Evolutionary conservation across 1,140 invertebrate genomes (phyloP).

Genomic region (Drosophila saltans): DNA sequence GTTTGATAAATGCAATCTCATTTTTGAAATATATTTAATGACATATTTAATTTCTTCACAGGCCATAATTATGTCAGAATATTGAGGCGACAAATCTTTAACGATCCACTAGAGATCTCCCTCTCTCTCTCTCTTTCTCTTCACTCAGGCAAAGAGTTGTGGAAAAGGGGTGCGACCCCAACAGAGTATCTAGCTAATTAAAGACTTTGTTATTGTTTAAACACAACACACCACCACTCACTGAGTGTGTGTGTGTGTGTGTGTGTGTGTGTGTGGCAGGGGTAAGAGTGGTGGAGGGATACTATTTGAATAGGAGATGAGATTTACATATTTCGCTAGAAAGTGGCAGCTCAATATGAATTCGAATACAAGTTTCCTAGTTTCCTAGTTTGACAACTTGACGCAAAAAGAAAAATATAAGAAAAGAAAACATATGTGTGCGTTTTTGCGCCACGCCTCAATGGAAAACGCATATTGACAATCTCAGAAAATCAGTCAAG

Average conservation of each 20-base stretch:
- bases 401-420: slow-evolving; percentile 14
- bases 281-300: background rate
- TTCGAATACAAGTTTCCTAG: slow-evolving; percentile 7
- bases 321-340: slow-evolving; percentile 29
- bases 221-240: slow-evolving; percentile 7
- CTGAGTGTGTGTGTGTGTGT: background rate
- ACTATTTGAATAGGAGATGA: background rate
- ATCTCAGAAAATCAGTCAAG: slow-evolving; percentile 44
- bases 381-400: slow-evolving; percentile 42
- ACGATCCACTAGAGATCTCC: slow-evolving; percentile 2
- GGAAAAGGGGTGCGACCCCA: background rate
- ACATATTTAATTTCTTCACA: slow-evolving; percentile 64
- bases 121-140: background rate
- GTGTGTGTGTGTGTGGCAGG: no score
- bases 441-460: background rate
- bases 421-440: background rate
- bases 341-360: slow-evolving; percentile 16
- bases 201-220: slow-evolving; percentile 31
- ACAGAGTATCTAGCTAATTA: slow-evolving; percentile 47
- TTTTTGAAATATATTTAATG: slow-evolving; percentile 59
- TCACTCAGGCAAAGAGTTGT: background rate
- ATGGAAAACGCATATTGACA: slow-evolving; percentile 50
- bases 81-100: slow-evolving; percentile 6
- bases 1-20: slow-evolving; percentile 39
- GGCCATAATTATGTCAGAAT: slow-evolving; percentile 68